Conservation (phyloP, 2,113 vertebrate species). For the Brachyhypopomus gauderio region DNA sequence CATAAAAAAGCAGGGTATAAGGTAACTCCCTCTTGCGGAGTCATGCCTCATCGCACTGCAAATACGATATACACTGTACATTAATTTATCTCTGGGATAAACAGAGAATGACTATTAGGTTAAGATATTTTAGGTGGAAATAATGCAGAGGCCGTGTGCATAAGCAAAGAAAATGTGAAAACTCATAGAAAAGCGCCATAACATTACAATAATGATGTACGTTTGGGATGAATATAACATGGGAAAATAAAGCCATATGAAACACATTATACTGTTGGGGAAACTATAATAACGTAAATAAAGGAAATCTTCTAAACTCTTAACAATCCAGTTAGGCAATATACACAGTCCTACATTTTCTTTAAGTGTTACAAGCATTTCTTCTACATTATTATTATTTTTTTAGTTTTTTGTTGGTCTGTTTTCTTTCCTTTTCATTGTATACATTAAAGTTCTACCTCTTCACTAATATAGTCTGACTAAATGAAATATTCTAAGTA, state of each 20-base stretch:
- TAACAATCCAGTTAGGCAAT: neutral
- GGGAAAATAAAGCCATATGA: neutral
- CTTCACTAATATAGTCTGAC: neutral
- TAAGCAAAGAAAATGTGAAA: neutral
- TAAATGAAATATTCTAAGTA: neutral
- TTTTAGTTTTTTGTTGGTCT: no score
- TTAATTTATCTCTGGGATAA: constrained; percentile 16
- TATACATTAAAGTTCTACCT: neutral
- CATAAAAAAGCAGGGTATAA: constrained; percentile 1
- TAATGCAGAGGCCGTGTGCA: neutral
- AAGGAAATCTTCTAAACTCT: neutral
- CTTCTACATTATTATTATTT: neutral
- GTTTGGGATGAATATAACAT: neutral
- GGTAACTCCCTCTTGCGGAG: constrained; percentile 12
- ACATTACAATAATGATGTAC: neutral
- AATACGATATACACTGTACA: constrained; percentile 21
- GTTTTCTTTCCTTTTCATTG: neutral
- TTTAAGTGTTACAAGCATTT: neutral
- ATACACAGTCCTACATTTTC: neutral
- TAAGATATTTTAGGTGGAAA: constrained; percentile 14
- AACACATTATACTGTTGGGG: neutral
- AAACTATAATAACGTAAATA: neutral
- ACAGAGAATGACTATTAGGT: neutral
- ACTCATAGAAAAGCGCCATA: neutral
- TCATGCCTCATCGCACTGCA: constrained; percentile 26